Percentiles rank a stretch among this genome's conserved stretches.
Conservation (phyloP, 2,888 invertebrate species). For the Fragum whitleyi region DNA sequence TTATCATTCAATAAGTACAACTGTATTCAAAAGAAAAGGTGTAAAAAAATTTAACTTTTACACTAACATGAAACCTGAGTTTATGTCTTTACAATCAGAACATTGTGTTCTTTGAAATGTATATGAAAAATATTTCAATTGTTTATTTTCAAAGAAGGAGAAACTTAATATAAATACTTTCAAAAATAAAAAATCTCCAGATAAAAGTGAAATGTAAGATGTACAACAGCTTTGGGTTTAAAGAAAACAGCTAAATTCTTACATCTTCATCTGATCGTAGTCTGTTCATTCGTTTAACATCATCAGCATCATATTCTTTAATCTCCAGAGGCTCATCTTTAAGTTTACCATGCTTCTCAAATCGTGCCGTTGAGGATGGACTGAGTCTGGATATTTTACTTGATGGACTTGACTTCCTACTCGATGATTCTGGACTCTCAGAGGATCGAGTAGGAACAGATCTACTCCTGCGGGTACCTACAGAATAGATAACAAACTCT, state of each 20-base stretch:
- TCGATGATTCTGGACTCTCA: conserved; percentile 74
- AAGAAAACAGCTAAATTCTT: conserved; percentile 28
- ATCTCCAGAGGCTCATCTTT: conserved; percentile 82
- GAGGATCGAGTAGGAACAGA: conserved; percentile 83
- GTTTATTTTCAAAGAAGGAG: too few relatives aligned
- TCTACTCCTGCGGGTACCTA: conserved; percentile 80
- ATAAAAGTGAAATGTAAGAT: too few relatives aligned
- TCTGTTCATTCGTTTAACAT: conserved; percentile 86
- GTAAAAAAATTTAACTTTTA: too few relatives aligned
- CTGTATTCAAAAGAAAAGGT: too few relatives aligned
- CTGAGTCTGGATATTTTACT: conserved; percentile 71
- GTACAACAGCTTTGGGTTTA: too few relatives aligned
- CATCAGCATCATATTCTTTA: conserved; percentile 86
- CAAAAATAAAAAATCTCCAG: too few relatives aligned
- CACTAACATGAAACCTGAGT: too few relatives aligned
- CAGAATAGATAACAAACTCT: neutral
- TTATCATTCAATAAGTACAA: too few relatives aligned
- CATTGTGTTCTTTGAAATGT: too few relatives aligned
- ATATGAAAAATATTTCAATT: too few relatives aligned
- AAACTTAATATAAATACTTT: too few relatives aligned
- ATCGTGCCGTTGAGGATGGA: conserved; percentile 78
- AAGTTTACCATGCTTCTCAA: conserved; percentile 69
- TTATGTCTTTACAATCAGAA: too few relatives aligned
- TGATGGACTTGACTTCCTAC: conserved; percentile 70
- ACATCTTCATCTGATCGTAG: conserved; percentile 85